Base-by-base conservation (phyloP, 2,797 vertebrate species). In the Neosilurus hyrtlii region DNA sequence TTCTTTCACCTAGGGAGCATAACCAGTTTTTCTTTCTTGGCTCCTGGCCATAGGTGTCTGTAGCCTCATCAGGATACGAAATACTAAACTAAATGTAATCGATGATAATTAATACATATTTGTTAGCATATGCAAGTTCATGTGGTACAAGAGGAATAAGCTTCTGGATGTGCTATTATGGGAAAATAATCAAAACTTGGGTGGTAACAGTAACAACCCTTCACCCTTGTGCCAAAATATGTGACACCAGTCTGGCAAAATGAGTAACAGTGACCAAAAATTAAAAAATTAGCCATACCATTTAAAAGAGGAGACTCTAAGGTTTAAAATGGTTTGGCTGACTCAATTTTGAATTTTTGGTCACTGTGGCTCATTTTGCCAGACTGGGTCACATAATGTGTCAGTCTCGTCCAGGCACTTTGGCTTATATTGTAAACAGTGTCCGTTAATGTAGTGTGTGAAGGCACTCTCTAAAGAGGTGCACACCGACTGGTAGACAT, bases 401-500 rank as follows among this genome's bases (percentile, higher is more conserved):
- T 26, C 14, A 9, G 26, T 72, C 24, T 24, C 52, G 16, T 26
- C 70, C n/a, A 72, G 70, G 16, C 71, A 5, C 70, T 72, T 54
- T 52, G 51, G n/a, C n/a, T 52, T 15, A 56, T 73, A 73, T 73
- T 56, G 30, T 57, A 74, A 74, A 35, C 54, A 57, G 26, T 74
- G 56, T 74, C 4, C 11, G 14, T 30, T 16, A 18, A 51, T 73
- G 71, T 74, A 6, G 52, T 20, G 71, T 72, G 14, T 54, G n/a
- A 73, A 18, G 24, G 51, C 71, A 10, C 15, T 72, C 0, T 16
- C n/a, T 72, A 18, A 59, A 59, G 73, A 59, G 73, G 54, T 75
- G 73, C 22, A 56, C 56, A 43, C 30, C 59, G 30, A 76, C 20
- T 51, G 74, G 83, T 82, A 71, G 62, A 84, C 85, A 85, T 9